Base-by-base conservation (phyloP, 1,140 invertebrate genomes). In the Sycophila sp. region DNA sequence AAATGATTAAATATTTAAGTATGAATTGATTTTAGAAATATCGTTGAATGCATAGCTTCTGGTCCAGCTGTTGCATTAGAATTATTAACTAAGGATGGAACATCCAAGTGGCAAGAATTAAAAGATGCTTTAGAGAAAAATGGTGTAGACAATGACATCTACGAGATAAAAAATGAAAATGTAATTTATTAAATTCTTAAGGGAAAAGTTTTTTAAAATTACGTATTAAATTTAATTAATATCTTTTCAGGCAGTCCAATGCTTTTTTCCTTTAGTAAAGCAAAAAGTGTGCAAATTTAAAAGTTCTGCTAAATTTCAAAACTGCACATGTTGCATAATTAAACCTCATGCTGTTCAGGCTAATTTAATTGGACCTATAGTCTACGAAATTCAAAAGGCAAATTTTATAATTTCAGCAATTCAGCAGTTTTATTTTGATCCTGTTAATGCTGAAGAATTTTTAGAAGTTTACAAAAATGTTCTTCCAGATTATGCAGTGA, bases 401-500 rank as follows among this genome's bases (percentile, higher is more conserved):
- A 91, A 91, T 7, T 98, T 93, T 78, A 87, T 89, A 45, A 90
- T 98, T 15, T 91, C 92, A 3, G 94, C 93, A 5, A 84, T 96
- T 36, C 90, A 94, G 81, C 92, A 94, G 89, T 91, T 93, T 76
- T 87, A 91, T 73, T 86, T 97, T 75, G 93, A 94, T 73, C 89
- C 90, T 74, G 87, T 91, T 4, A 93, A 96, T 84, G 94, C 94
- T 28, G 93, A 94, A 78, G 94, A 97, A 84, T 97, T 98, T 87
- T 91, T 93, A 80, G 96, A 98, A 87, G 92, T 98, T 15, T 98
- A 98, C 82, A 96, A 96, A 84, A 93, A 94, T n/a, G 92, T 97
- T 65, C 87, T 96, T 10, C 88, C 90, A 7, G 94, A 96, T 79
- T 96, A 94, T 83, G 88, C 90, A 78, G 93, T 93, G 83, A 77